Conservation (phyloP, 2,888 invertebrate genomes). For the Drosophila histrio region DNA sequence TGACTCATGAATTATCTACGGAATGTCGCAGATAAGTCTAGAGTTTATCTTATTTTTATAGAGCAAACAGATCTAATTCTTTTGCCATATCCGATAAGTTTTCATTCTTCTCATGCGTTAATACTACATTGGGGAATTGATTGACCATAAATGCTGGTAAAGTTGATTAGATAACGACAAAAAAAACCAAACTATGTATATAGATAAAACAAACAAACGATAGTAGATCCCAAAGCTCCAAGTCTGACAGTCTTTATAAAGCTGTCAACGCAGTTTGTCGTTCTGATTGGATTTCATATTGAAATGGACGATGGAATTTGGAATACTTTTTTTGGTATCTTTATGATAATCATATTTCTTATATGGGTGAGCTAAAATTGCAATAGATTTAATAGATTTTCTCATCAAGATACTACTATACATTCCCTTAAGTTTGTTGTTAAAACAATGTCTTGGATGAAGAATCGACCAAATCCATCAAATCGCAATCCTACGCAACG, state of each 20-base stretch:
- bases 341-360: slow-evolving; percentile 2
- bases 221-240: slow-evolving; percentile 6
- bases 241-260: slow-evolving; percentile 24
- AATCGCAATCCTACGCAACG: neutral
- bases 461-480: neutral
- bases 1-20: neutral
- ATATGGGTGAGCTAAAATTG: slow-evolving; percentile 24
- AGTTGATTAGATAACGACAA: slow-evolving; percentile 11
- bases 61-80: neutral
- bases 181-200: neutral
- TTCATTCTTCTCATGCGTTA: neutral
- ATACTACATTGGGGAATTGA: neutral
- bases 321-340: neutral
- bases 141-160: neutral
- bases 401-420: neutral
- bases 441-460: neutral
- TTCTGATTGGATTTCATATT: neutral
- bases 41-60: neutral
- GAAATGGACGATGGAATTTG: slow-evolving; percentile 7
- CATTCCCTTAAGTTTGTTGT: neutral
- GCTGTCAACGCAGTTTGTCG: slow-evolving; percentile 22
- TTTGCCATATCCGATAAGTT: neutral
- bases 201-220: slow-evolving; percentile 7
- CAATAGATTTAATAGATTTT: neutral
- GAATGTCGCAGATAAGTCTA: too few species aligned